Conservation (phyloP, 64 coral and sea anemone species). For the Anthopleura sola region DNA sequence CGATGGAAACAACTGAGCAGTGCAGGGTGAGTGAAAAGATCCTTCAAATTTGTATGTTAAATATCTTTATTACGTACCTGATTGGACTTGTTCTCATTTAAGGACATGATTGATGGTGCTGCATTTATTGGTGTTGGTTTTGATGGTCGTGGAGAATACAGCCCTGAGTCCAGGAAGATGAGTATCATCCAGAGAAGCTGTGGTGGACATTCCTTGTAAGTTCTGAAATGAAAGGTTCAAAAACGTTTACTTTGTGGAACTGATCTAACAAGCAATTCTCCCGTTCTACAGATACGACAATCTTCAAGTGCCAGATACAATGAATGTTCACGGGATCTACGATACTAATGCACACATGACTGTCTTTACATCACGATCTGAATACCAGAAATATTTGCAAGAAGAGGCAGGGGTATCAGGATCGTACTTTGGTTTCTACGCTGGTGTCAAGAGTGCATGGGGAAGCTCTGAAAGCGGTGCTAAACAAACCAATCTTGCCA, state of each 20-base stretch:
- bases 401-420: conserved; percentile 34
- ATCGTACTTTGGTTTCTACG: conserved; percentile 39
- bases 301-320: conserved; percentile 46
- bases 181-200: conserved; percentile 43
- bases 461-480: conserved; percentile 10
- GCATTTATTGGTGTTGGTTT: conserved; percentile 50
- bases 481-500: conserved; percentile 2
- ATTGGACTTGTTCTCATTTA: background rate
- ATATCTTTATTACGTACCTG: too few relatives aligned
- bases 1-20: background rate
- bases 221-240: background rate
- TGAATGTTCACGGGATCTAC: conserved; percentile 46
- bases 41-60: too few relatives aligned
- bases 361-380: conserved; percentile 11
- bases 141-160: conserved; percentile 43
- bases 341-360: conserved; percentile 36
- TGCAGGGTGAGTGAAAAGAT: conserved; percentile 24
- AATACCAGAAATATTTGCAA: conserved; percentile 27
- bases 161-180: conserved; percentile 50
- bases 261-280: too few relatives aligned
- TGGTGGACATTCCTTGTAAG: conserved; percentile 26
- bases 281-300: conserved; percentile 16
- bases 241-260: too few relatives aligned
- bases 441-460: conserved; percentile 30
- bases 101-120: conserved; percentile 55